Evolutionary conservation across 1,140 invertebrate genomes (phyloP).

Genomic region (Bombyx mori): DNA sequence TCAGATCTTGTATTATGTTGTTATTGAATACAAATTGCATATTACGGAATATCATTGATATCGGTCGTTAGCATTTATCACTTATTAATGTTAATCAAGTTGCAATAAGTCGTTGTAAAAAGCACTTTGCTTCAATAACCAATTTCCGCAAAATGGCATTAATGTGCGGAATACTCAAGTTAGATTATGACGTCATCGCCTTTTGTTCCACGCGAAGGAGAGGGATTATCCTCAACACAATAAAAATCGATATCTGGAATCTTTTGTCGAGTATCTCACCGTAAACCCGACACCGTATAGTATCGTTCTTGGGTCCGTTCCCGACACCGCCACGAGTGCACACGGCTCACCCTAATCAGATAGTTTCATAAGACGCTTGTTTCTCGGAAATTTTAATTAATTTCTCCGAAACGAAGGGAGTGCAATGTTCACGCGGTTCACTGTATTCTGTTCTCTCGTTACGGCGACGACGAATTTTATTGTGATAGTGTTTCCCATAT

Average conservation of each 20-base stretch:
- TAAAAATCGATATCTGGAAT: slow-evolving; percentile 8
- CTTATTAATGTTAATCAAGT: too few relatives aligned
- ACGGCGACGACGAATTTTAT: slow-evolving; percentile 25
- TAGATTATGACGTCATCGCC: not conserved
- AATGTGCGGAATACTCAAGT: too few relatives aligned
- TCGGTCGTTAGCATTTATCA: too few relatives aligned
- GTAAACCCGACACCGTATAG: slow-evolving; percentile 23
- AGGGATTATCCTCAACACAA: not conserved
- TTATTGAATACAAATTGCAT: too few relatives aligned
- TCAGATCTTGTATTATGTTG: too few relatives aligned
- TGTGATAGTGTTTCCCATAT: slow-evolving; percentile 31
- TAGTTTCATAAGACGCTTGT: slow-evolving; percentile 31
- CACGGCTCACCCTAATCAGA: slow-evolving; percentile 36
- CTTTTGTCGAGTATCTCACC: slow-evolving; percentile 10
- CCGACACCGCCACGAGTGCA: slow-evolving; percentile 8
- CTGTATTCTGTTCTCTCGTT: slow-evolving; percentile 35
- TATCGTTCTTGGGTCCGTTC: not conserved
- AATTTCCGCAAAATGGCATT: too few relatives aligned
- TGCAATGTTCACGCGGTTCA: slow-evolving; percentile 26
- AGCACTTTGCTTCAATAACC: too few relatives aligned
- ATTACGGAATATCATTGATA: too few relatives aligned
- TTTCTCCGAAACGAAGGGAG: slow-evolving; percentile 45
- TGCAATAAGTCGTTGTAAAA: too few relatives aligned
- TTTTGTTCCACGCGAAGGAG: slow-evolving; percentile 2
- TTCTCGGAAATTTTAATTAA: slow-evolving; percentile 53